These are phyloP conservation scores for Oasisia sp. DNA, from an alignment of 2,888 invertebrate species.

Conservation along the genomic window DNA sequence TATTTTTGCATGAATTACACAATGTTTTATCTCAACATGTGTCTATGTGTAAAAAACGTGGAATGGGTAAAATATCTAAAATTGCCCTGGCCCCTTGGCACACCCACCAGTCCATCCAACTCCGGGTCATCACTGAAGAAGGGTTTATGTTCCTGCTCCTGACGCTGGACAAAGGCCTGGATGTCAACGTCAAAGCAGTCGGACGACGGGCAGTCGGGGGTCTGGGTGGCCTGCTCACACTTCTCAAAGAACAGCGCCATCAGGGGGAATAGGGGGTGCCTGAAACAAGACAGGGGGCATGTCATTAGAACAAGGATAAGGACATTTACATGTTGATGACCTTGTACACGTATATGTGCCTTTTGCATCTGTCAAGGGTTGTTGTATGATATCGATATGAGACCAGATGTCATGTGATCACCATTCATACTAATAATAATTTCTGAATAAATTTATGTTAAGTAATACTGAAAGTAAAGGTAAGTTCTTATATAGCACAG, in stretches of 20 bases:
- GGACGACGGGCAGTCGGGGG: constrained; percentile 54
- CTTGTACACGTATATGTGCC: no score
- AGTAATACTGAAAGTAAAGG: background rate
- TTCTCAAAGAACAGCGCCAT: constrained; percentile 64
- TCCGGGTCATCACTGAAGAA: constrained; percentile 78
- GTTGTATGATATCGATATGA: no score
- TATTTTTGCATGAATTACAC: no score
- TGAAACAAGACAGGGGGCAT: constrained; percentile 62
- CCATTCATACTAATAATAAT: no score
- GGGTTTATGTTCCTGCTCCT: constrained; percentile 84
- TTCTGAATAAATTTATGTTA: background rate
- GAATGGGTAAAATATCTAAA: no score
- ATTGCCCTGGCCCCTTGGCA: background rate
- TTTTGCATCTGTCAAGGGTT: no score
- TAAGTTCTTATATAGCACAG: no score
- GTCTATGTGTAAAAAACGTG: no score
- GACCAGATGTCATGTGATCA: no score
- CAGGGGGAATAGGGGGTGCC: constrained; percentile 64
- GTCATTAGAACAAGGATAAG: background rate
- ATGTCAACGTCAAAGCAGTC: constrained; percentile 67
- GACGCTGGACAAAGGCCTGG: constrained; percentile 88
- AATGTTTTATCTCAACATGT: no score
- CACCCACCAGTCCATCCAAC: constrained; percentile 60
- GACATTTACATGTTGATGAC: background rate
- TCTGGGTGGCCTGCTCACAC: constrained; percentile 63